These are phyloP conservation scores for Noctua janthe DNA, from an alignment of 2,888 invertebrate species.

Conservation along the genomic window DNA sequence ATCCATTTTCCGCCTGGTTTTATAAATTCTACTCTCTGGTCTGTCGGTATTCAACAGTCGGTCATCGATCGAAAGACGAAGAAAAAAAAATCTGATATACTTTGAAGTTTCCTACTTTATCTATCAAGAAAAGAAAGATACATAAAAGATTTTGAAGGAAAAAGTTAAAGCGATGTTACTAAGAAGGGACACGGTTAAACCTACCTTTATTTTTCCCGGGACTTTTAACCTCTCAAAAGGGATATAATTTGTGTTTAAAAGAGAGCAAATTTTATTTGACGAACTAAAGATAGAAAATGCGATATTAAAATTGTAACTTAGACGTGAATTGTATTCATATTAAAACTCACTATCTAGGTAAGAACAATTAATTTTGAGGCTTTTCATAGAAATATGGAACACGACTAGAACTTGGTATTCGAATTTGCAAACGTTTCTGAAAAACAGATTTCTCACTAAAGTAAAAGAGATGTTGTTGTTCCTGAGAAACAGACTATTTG, in stretches of 20 bases:
- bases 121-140: background rate
- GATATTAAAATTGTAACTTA: constrained; percentile 15
- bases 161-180: constrained; percentile 27
- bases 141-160: constrained; percentile 23
- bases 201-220: constrained; percentile 12
- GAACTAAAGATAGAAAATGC: background rate
- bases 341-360: too few relatives aligned
- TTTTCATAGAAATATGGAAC: background rate
- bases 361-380: background rate
- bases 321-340: background rate
- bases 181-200: background rate
- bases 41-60: background rate
- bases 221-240: constrained; percentile 16
- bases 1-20: background rate
- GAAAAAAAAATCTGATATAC: background rate
- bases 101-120: background rate
- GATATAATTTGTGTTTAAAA: constrained; percentile 16
- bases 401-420: background rate
- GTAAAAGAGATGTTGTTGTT: background rate
- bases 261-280: constrained; percentile 29
- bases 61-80: background rate
- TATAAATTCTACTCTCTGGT: background rate
- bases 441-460: background rate
- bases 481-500: background rate
- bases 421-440: background rate